Evolutionary conservation across 2,113 vertebrate species (phyloP), one percentile per base, ranked within the genome.

Genomic region (Cynopterus brachyotis): DNA sequence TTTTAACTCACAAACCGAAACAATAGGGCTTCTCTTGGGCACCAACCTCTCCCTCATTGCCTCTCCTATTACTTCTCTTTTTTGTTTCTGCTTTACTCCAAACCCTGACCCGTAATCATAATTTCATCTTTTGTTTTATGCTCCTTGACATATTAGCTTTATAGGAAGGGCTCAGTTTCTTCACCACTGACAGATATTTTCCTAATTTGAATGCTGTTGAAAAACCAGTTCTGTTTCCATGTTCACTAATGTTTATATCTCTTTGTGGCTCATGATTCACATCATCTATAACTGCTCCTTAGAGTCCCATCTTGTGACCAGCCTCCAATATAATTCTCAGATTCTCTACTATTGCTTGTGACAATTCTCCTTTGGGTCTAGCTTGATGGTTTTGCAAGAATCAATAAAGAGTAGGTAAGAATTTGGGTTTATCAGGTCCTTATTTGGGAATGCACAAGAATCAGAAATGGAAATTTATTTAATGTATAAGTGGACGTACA

Each of bases 381-480:
- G 59, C 45, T 85, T 83, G 53, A 60, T 5, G 12, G 9, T 57
- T 82, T 88, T 87, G 35, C 37, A 85, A 87, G 64, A 5, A 89
- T 81, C 53, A 69, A 1, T 60, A 76, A 94, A 94, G 53, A 37
- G 15, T 40, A 50, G 32, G 60, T 81, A 73, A 92, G 83, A 86
- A 95, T 75, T 88, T 91, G 45, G 42, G 24, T 76, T 89, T 94
- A 79, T 26, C 8, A 90, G 35, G 35, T 40, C 26, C 60, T 89
- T n/a, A 50, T 92, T 85, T 81, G 88, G 40, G 62, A 94, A 94
- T 57, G 24, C 32, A 78, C 3, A 87, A 75, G 57, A 82, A 35
- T 95, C n/a, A 24, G 50, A 92, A 90, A 88, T 91, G 42, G 55
- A 60, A 64, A 82, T 89, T 69, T 87, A 90, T 64, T 95, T 42